These are phyloP conservation scores for Brachypalpus laphriformis DNA, from an alignment of 2,888 invertebrate species.

Conservation along the genomic window DNA sequence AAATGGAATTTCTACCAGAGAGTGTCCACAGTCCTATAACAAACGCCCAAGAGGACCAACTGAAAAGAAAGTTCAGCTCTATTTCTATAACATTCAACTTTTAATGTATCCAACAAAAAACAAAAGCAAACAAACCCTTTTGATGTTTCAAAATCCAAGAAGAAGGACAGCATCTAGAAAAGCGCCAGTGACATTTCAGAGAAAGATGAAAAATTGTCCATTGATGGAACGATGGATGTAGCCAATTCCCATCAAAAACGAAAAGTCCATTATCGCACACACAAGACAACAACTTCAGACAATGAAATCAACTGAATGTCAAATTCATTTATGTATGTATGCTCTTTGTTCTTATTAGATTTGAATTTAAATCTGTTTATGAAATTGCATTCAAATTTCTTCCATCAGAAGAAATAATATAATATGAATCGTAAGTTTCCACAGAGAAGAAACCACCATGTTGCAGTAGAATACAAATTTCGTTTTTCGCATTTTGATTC, in stretches of 20 bases:
- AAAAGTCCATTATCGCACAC: not conserved
- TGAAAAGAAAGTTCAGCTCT: not conserved
- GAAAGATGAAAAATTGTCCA: not conserved
- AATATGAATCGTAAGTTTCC: not conserved
- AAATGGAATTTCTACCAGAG: too few species aligned
- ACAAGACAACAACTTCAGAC: not conserved
- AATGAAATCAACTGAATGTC: not conserved
- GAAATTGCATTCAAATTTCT: not conserved
- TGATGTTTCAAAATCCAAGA: not conserved
- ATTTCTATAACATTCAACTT: not conserved
- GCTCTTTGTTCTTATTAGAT: not conserved
- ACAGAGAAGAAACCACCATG: not conserved
- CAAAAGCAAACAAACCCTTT: not conserved
- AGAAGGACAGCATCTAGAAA: not conserved
- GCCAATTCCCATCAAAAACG: not conserved
- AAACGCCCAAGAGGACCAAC: not conserved
- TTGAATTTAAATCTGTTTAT: not conserved
- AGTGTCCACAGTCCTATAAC: too few species aligned
- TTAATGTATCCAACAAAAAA: not conserved
- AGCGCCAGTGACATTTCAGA: not conserved
- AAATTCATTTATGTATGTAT: not conserved
- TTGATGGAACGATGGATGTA: not conserved
- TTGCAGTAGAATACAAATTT: not conserved
- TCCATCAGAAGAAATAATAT: not conserved
- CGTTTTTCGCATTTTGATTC: not conserved